These are phyloP conservation scores for Anthonomus grandis DNA, from an alignment of 1,140 invertebrate species.

Conservation along the genomic window DNA sequence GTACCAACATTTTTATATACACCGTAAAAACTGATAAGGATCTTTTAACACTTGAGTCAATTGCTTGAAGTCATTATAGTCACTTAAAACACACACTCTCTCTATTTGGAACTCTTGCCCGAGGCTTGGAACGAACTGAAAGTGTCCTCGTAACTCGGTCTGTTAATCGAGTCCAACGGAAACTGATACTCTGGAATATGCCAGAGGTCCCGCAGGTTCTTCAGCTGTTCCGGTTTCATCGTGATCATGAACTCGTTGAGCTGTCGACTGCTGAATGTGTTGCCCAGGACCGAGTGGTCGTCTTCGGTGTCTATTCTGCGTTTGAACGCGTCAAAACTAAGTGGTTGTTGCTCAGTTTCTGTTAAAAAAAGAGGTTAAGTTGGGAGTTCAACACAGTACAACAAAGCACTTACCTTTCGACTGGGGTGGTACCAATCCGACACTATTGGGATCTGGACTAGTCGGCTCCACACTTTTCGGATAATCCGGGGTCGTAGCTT, in stretches of 20 bases:
- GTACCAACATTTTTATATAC: no score
- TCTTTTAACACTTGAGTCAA: no score
- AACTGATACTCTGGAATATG: constrained; percentile 47
- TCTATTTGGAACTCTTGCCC: constrained; percentile 4
- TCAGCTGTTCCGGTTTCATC: constrained; percentile 35
- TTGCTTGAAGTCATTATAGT: background rate
- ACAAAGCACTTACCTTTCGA: background rate
- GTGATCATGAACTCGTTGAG: constrained; percentile 31
- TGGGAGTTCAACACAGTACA: background rate
- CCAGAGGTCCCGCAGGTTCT: constrained; percentile 39
- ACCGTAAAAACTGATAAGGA: no score
- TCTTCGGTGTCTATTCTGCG: constrained; percentile 13
- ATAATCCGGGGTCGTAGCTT: constrained; percentile 40
- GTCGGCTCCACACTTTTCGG: constrained; percentile 33
- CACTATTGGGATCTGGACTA: constrained; percentile 26
- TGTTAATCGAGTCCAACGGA: constrained; percentile 37
- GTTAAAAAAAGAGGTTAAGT: no score
- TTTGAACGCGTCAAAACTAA: constrained; percentile 28
- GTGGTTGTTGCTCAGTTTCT: constrained; percentile 24
- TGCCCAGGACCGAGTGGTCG: constrained; percentile 18
- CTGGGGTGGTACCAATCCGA: constrained; percentile 27
- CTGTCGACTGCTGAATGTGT: constrained; percentile 22
- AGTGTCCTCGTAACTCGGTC: constrained; percentile 40
- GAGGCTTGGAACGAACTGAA: constrained; percentile 42
- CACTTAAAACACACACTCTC: background rate